Conservation (phyloP, 2,797 vertebrate genomes). For the Chaetophractus vellerosus region DNA sequence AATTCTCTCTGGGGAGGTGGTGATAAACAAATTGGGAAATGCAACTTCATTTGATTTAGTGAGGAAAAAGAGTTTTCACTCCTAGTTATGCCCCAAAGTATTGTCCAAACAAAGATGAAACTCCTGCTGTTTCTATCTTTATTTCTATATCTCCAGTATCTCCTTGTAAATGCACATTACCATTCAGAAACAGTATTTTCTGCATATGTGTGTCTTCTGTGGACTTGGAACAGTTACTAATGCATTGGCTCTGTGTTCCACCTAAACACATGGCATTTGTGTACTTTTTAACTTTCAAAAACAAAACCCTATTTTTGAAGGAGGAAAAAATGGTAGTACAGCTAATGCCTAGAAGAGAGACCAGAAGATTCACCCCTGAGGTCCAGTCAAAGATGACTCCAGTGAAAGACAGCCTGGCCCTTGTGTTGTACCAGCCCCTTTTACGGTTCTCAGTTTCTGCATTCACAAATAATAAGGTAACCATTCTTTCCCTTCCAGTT, state of each 20-base stretch:
- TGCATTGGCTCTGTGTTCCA: neutral
- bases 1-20: neutral
- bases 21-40: slow-evolving; percentile 28
- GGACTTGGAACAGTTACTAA: neutral
- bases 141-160: slow-evolving; percentile 30
- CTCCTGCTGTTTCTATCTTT: neutral
- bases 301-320: neutral
- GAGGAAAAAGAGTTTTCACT: neutral
- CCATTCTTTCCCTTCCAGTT: neutral
- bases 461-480: neutral
- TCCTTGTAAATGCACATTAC: neutral
- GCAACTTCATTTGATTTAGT: neutral
- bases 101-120: slow-evolving; percentile 1
- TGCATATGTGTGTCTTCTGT: neutral
- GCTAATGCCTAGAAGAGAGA: neutral
- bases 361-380: neutral
- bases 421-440: neutral
- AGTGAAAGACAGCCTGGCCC: neutral
- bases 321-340: neutral
- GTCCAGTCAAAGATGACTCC: too few species aligned
- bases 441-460: neutral
- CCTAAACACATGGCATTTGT: neutral
- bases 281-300: neutral
- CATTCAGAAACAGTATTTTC: slow-evolving; percentile 5
- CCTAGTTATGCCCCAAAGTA: neutral